These are phyloP conservation scores for Microplitis manilae DNA, from an alignment of 2,888 invertebrate genomes.

Conservation along the genomic window DNA sequence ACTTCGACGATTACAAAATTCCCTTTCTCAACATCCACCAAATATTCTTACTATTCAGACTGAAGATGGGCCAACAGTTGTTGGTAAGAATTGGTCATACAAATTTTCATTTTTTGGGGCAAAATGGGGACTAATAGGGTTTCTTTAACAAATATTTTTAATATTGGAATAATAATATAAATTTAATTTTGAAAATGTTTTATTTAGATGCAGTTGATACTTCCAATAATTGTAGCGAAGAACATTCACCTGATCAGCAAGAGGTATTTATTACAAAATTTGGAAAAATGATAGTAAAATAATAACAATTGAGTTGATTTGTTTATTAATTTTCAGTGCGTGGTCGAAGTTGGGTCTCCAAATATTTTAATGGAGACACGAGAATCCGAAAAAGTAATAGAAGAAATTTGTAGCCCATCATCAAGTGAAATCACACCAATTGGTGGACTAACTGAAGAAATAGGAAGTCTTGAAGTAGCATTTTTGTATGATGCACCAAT, in stretches of 20 bases:
- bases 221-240: constrained; percentile 62
- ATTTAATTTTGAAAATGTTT: background rate
- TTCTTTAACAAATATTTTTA: no score
- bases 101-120: no score
- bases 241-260: constrained; percentile 58
- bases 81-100: constrained; percentile 55
- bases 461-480: constrained; percentile 86
- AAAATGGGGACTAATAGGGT: no score
- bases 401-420: constrained; percentile 67
- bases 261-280: constrained; percentile 49
- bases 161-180: no score
- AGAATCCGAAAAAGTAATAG: constrained; percentile 59
- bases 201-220: constrained; percentile 59
- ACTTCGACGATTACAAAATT: constrained; percentile 73
- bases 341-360: constrained; percentile 67
- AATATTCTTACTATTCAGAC: constrained; percentile 71
- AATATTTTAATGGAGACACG: constrained; percentile 61
- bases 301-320: background rate
- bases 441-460: constrained; percentile 62
- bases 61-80: constrained; percentile 70
- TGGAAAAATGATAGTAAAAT: background rate
- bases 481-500: constrained; percentile 92
- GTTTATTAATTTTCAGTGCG: constrained; percentile 57
- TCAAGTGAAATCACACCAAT: constrained; percentile 68
- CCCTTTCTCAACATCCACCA: constrained; percentile 62